Percentiles rank a stretch among this genome's conserved stretches.
Evolutionary conservation across 2,113 vertebrate species (phyloP).

Genomic region (Cervus canadensis): DNA sequence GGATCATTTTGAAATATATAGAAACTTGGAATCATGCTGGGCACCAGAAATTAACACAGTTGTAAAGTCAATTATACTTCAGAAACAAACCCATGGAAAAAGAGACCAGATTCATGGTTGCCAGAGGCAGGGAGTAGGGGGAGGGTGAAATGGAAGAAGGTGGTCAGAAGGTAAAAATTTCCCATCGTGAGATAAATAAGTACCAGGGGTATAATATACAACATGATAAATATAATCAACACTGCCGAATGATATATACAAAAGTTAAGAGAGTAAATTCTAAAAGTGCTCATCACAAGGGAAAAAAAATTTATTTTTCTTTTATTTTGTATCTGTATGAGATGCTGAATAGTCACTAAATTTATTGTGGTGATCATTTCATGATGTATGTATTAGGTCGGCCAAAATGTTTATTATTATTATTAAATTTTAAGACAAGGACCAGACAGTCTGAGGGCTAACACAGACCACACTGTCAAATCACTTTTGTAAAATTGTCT

Average conservation of each 20-base stretch:
- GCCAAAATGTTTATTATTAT: background rate
- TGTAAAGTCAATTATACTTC: background rate
- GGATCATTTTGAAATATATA: background rate
- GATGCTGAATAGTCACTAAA: background rate
- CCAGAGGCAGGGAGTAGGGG: background rate
- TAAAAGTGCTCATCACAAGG: background rate
- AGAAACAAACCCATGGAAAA: background rate
- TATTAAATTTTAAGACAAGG: background rate
- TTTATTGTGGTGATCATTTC: background rate
- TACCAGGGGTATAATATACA: background rate
- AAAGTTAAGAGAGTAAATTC: background rate
- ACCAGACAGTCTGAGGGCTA: background rate
- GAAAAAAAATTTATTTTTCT: background rate
- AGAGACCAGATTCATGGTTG: background rate
- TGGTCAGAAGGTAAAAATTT: background rate
- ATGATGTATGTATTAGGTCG: background rate
- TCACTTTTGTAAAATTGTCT: background rate
- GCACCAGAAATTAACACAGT: background rate
- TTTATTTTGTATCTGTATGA: background rate
- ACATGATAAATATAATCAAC: background rate
- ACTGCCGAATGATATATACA: background rate
- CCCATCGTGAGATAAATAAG: background rate
- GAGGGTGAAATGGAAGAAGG: background rate
- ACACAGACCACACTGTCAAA: rapidly evolving
- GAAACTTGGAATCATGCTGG: background rate